A percentile compares a stretch with the other conserved stretches of the same genome.
phyloP scores from a whole-genome alignment of 2,888 invertebrate species.

The Caradrina kadenii region DNA sequence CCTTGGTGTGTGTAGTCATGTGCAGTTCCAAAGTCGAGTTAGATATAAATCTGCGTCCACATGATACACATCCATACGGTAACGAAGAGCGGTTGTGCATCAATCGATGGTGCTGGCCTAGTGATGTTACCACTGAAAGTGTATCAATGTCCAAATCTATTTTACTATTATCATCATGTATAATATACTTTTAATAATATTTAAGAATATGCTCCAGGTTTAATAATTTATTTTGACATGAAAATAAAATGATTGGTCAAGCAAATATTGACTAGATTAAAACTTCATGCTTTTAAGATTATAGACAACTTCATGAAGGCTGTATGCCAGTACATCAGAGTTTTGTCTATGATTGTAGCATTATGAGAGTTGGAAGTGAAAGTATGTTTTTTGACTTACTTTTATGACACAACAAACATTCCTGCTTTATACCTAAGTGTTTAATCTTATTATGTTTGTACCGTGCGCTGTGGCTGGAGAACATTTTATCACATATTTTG shows the following conservation, averaged over 20 bases:
- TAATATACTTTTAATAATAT: too few relatives aligned
- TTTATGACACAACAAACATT: constrained; percentile 83
- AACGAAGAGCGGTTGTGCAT: constrained; percentile 73
- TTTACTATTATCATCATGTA: too few relatives aligned
- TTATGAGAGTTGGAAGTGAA: background rate
- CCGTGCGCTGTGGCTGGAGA: constrained; percentile 71
- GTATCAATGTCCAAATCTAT: background rate
- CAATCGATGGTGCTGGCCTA: constrained; percentile 70
- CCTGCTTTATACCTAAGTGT: constrained; percentile 80
- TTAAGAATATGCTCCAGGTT: too few relatives aligned
- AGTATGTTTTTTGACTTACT: constrained; percentile 67
- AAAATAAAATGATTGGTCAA: too few relatives aligned
- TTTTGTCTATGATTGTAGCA: background rate
- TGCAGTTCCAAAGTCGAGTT: constrained; percentile 75
- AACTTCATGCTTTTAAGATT: too few relatives aligned
- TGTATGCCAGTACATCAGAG: background rate
- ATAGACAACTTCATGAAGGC: too few relatives aligned
- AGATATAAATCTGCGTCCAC: constrained; percentile 76
- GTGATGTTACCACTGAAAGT: constrained; percentile 73
- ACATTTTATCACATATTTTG: constrained; percentile 77
- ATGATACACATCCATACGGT: constrained; percentile 74
- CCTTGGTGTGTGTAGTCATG: constrained; percentile 77
- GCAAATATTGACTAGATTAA: too few relatives aligned
- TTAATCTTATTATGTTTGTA: constrained; percentile 78
- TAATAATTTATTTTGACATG: too few relatives aligned